Base-by-base conservation (phyloP, 2,797 vertebrate species). In the Knipowitschia caucasica region DNA sequence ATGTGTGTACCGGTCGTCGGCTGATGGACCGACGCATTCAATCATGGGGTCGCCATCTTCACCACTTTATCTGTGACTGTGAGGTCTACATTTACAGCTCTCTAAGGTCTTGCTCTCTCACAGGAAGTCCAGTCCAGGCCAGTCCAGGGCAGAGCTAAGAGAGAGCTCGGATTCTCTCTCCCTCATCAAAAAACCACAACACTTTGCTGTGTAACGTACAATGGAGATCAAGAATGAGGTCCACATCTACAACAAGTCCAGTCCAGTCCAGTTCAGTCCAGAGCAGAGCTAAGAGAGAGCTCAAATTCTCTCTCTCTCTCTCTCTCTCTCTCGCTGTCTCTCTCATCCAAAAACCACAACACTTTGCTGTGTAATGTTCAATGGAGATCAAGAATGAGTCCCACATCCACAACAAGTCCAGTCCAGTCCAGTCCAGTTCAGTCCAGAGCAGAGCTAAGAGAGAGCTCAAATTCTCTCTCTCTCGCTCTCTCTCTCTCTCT, bases 1-100 rank as follows among this genome's bases (percentile, higher is more conserved):
- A 47, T n/a, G 26, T 57, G 20, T 67, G 34, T 53, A 46, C 51
- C 52, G 15, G 25, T 62, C 38, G 44, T 20, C 34, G 44, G 46
- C 29, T 33, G 20, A 49, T 33, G 30, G 12, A 23, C 27, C 29
- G 17, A 33, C 29, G 27, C 5, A 7, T 17, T 11, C 12, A 23
- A 31, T 25, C 27, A 46, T 18, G 14, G 20, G 45, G 27, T n/a
- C 44, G 18, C 44, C 25, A 43, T 45, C 25, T 45, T 45, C 14
- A 45, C 14, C n/a, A 15, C 10, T 24, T 25, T 29, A 27, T 46
- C 26, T 47, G 17, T 20, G 18, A 25, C 25, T 3, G 26, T 47
- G 17, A 30, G 15, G 17, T 30, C 26, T 27, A 44, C 12, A 43
- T n/a, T 27, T 29, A 29, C n/a, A 10, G n/a, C 26, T 29, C 7